These are phyloP conservation scores for Sicus ferrugineus DNA, from an alignment of 2,888 invertebrate genomes.

Conservation along the genomic window DNA sequence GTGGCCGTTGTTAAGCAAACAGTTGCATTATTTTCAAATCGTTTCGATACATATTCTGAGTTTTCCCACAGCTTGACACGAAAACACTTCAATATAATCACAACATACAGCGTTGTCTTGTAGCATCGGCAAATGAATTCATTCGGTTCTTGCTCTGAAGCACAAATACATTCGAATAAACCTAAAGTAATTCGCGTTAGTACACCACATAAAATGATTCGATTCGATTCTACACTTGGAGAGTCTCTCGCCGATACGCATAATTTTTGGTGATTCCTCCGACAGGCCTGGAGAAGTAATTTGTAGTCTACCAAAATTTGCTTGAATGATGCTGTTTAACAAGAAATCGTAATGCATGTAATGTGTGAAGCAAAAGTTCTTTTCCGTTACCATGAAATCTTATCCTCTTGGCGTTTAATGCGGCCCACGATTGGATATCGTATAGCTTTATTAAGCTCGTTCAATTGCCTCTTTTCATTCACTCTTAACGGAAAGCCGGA, in stretches of 20 bases:
- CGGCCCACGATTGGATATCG: conserved; percentile 76
- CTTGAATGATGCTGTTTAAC: conserved; percentile 74
- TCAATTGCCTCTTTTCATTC: conserved; percentile 75
- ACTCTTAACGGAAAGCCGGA: conserved; percentile 73
- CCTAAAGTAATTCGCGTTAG: conserved; percentile 61
- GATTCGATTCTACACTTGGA: conserved; percentile 69
- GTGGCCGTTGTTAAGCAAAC: conserved; percentile 72
- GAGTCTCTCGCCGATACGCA: conserved; percentile 73
- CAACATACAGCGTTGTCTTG: conserved; percentile 69
- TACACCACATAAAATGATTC: background rate
- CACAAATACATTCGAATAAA: conserved; percentile 69
- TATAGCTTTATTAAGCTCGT: conserved; percentile 71
- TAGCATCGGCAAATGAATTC: conserved; percentile 59
- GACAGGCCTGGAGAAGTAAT: conserved; percentile 74
- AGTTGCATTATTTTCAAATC: conserved; percentile 76
- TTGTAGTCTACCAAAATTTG: conserved; percentile 74
- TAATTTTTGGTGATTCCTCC: conserved; percentile 75
- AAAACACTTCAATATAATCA: conserved; percentile 74
- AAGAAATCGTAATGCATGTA: conserved; percentile 7
- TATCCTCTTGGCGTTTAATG: conserved; percentile 76
- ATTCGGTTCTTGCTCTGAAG: conserved; percentile 52
- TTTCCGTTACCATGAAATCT: conserved; percentile 75
- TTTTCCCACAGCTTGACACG: conserved; percentile 78
- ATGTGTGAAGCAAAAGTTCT: no score
- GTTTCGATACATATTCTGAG: conserved; percentile 73